Base-by-base conservation (phyloP, 2,888 invertebrate species). In the Ectemnius cavifrons region DNA sequence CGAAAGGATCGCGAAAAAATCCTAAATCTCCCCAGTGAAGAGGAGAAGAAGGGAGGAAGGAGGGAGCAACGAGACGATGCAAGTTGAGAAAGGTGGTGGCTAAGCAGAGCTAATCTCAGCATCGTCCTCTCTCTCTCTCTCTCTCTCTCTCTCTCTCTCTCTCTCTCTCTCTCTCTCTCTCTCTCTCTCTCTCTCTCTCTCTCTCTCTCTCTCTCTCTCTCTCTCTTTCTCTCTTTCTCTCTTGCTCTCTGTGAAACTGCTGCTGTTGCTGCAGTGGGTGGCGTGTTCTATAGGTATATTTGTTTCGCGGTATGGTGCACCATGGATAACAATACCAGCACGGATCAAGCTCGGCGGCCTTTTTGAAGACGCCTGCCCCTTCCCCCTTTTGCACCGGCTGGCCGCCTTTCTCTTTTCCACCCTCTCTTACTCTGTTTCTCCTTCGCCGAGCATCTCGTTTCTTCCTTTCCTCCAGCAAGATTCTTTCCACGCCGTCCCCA, bases 301-400 rank as follows among this genome's bases (percentile, higher is more conserved):
- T 83, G 81, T 85, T 85, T 84, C 83, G 82, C 80, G 78, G 81
- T 63, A 76, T 75, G 80, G 79, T 76, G 80, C 81, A 81, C 74
- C 71, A 75, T 75, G 70, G 67, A 52, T 63, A 78, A 84, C 79
- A 82, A 85, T 82, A 71, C 59, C 63, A 63, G 77, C 71, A 58
- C 59, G 75, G 72, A 74, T 73, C 75, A 67, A 71, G 75, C 37
- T 77, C 77, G 83, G 81, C 85, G 80, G 84, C 63, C 84, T 83
- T 82, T 86, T 84, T 83, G 84, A 85, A 85, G 79, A 49, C 78
- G 77, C 79, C 58, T 73, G 77, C 77, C 73, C 70, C 16, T 16
- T 52, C 52, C 16, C 16, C 52, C 11, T 11, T 37, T 37, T 37
- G 8, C 8, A 6, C 37, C 5, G 11, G 37, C 37, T 37, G 37